Evolutionary conservation across 1,140 invertebrate species (phyloP).

Genomic region (Conus ventricosus): DNA sequence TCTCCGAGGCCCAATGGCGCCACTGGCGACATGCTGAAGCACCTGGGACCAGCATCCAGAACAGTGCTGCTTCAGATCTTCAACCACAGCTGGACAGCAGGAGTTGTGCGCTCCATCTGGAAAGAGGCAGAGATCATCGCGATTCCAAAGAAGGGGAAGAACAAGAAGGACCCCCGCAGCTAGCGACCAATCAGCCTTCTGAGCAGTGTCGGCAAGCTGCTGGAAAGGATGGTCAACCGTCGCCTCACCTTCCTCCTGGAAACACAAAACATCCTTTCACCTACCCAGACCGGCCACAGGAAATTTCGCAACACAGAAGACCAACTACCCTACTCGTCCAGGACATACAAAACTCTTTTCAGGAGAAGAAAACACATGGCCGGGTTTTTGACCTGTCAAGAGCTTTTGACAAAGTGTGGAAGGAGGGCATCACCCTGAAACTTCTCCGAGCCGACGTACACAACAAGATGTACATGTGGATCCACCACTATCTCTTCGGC

Average conservation of each 20-base stretch:
- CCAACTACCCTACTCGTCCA: constrained; percentile 4
- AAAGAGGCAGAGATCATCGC: constrained; percentile 5
- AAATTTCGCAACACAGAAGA: constrained; percentile 27
- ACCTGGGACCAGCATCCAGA: no score
- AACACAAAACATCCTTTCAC: constrained; percentile 1
- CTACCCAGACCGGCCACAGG: constrained; percentile 30
- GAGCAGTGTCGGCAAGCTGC: constrained; percentile 33
- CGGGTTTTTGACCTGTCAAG: background rate
- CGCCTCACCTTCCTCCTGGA: constrained; percentile 17
- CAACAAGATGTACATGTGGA: constrained; percentile 23
- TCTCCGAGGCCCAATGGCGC: constrained; percentile 36
- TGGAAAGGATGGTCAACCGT: constrained; percentile 33
- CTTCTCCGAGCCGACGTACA: background rate
- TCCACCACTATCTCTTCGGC: background rate
- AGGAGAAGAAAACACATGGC: background rate
- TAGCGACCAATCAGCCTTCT: constrained; percentile 41
- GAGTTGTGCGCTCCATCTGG: constrained; percentile 12
- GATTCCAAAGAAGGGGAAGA: constrained; percentile 43
- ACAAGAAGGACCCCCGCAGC: constrained; percentile 15
- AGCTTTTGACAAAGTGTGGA: constrained; percentile 35
- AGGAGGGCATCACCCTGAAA: constrained; percentile 21
- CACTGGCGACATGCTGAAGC: constrained; percentile 36
- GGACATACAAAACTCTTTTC: constrained; percentile 27
- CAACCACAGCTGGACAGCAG: no score
- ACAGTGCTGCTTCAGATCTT: no score